Base-by-base conservation (phyloP, 2,888 invertebrate genomes). In the Drosophila nigritarsus region DNA sequence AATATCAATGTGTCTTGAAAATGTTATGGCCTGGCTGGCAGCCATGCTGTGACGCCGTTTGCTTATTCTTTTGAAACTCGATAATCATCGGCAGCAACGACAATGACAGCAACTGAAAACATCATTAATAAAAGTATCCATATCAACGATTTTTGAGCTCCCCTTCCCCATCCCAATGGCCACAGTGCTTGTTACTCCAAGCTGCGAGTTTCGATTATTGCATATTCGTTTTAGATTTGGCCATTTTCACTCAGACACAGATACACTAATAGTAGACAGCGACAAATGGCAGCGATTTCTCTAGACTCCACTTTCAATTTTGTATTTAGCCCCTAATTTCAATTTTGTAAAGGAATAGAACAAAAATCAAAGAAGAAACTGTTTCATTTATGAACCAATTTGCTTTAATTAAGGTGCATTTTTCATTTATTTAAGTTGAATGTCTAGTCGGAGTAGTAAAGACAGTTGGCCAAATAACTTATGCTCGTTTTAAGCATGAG, bases 1-100 rank as follows among this genome's bases (percentile, higher is more conserved):
- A 85, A 85, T 71, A 85, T 79, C 70, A 85, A 72, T 45, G 20
- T 72, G 75, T 72, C 82, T 71, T 65, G 82, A 75, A 78, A 77
- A 73, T 63, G 74, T 60, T 73, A 50, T 65, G 45, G 45, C 48
- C 61, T 50, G 50, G 32, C 30, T 11, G 34, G 18, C 53, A 5
- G 34, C 34, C 15, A 4, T 40, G 7, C 30, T 20, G 29, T 13
- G 32, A n/a, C 7, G 18, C 20, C 48, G 45, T 29, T 18, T 38
- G 18, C n/a, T 48, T 15, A 45, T 34, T 40, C 45, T 34, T 45
- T 61, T 61, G 54, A 55, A 78, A 68, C 61, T 58, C 24, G 78
- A 78, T 73, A 73, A 76, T 78, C 76, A 68, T 73, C 49, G 58
- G n/a, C 59, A 49, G 20, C 55, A 54, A 58, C 61, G 24, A 38